These are phyloP conservation scores for Netelia fuscicornis DNA, from an alignment of 2,888 invertebrate genomes.

Conservation along the genomic window DNA sequence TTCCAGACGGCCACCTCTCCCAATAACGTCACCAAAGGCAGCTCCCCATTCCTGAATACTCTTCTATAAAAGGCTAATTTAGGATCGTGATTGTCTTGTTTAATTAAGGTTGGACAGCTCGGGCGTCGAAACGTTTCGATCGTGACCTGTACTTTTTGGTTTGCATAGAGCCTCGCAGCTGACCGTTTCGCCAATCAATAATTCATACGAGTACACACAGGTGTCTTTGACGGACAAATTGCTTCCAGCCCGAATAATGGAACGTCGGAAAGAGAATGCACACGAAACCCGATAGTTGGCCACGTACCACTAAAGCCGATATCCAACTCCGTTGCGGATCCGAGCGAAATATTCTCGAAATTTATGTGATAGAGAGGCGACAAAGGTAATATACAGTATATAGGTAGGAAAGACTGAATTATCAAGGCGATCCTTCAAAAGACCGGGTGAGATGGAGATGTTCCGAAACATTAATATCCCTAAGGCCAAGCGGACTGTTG, in stretches of 20 bases:
- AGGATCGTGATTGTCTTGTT: background rate
- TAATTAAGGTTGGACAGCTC: too few relatives aligned
- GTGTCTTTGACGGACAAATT: constrained; percentile 3
- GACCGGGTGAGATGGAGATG: background rate
- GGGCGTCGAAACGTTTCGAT: too few relatives aligned
- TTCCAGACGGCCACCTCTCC: too few relatives aligned
- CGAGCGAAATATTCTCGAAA: too few relatives aligned
- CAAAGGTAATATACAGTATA: background rate
- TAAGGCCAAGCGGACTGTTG: constrained; percentile 11
- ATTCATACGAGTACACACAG: too few relatives aligned
- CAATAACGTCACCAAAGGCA: too few relatives aligned
- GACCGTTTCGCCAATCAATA: too few relatives aligned
- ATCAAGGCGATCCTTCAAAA: background rate
- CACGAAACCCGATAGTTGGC: background rate
- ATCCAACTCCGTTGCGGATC: too few relatives aligned
- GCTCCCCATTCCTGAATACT: background rate
- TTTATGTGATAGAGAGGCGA: too few relatives aligned
- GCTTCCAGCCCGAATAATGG: background rate
- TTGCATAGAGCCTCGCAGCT: too few relatives aligned
- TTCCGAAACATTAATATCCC: constrained; percentile 21
- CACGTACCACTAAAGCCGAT: too few relatives aligned
- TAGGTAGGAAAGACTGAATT: background rate
- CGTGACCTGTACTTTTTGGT: too few relatives aligned
- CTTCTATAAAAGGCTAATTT: background rate
- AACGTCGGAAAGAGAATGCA: background rate